These are phyloP conservation scores for Rhaphigaster nebulosa DNA, from an alignment of 2,888 invertebrate species.

Conservation along the genomic window DNA sequence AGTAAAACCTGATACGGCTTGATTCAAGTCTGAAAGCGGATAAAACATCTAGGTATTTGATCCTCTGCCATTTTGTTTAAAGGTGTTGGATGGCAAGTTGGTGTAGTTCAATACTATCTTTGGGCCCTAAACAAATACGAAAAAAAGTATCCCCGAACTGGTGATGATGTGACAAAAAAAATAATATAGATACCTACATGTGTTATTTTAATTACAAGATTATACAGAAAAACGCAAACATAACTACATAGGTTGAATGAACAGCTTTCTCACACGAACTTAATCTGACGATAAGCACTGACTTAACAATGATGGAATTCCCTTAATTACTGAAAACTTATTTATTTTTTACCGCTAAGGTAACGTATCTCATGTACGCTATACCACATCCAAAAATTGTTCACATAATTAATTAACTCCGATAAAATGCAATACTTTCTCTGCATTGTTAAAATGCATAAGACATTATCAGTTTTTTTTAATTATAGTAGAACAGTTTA, in stretches of 20 bases:
- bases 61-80: no score
- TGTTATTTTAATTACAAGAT: no score
- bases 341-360: background rate
- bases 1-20: slow-evolving; percentile 1
- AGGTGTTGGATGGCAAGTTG: no score
- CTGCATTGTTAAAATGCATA: background rate
- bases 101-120: no score
- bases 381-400: background rate
- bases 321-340: background rate
- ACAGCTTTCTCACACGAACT: background rate
- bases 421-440: background rate
- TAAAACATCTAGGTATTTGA: no score
- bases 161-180: no score
- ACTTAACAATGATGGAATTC: background rate
- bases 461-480: no score
- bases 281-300: background rate
- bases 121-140: no score
- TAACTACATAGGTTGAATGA: background rate
- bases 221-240: background rate
- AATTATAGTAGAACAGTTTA: no score
- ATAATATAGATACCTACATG: no score
- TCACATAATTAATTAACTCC: background rate
- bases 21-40: background rate
- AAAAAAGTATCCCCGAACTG: no score
- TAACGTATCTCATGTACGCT: background rate